A percentile compares a stretch with the other conserved stretches of the same genome.
Conservation (phyloP, 2,888 invertebrate species). For the Steinernema scapterisci region DNA sequence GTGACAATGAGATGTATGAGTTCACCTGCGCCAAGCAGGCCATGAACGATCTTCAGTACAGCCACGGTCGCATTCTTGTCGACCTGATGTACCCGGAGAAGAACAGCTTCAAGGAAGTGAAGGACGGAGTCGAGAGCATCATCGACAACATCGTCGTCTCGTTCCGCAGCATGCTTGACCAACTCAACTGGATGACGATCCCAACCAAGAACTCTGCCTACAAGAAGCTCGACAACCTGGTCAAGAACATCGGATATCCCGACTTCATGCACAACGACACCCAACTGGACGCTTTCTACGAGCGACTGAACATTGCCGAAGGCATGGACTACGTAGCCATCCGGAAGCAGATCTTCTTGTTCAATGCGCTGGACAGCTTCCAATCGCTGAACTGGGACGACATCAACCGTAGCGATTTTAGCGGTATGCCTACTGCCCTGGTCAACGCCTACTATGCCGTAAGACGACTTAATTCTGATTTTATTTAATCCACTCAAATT, state of each 20-base stretch:
- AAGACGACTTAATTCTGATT: not conserved
- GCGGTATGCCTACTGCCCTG: slow-evolving; percentile 4
- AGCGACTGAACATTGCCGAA: slow-evolving; percentile 40
- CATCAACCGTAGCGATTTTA: slow-evolving; percentile 34
- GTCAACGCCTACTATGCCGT: slow-evolving; percentile 40
- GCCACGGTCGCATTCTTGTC: slow-evolving; percentile 56
- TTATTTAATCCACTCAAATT: slow-evolving; percentile 5
- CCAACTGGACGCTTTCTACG: slow-evolving; percentile 43
- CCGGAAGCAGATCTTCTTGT: not conserved
- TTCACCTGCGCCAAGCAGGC: not conserved
- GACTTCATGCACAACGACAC: slow-evolving; percentile 59
- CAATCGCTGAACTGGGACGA: not conserved
- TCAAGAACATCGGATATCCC: slow-evolving; percentile 62
- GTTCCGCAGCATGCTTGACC: slow-evolving; percentile 61
- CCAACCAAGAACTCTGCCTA: slow-evolving; percentile 57
- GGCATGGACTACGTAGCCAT: slow-evolving; percentile 33
- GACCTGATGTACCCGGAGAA: slow-evolving; percentile 53
- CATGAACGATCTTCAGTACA: slow-evolving; percentile 38
- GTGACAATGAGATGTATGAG: not conserved
- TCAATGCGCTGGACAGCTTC: slow-evolving; percentile 8
- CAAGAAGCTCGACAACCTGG: slow-evolving; percentile 60
- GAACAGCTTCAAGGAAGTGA: not conserved
- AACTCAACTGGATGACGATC: slow-evolving; percentile 59
- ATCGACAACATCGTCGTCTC: slow-evolving; percentile 32
- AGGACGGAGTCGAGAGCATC: not conserved